Percentiles rank a stretch among this genome's conserved stretches.
These are phyloP conservation scores for Ceyx melanurus DNA, from an alignment of 2,113 vertebrate genomes.

Conservation along the genomic window DNA sequence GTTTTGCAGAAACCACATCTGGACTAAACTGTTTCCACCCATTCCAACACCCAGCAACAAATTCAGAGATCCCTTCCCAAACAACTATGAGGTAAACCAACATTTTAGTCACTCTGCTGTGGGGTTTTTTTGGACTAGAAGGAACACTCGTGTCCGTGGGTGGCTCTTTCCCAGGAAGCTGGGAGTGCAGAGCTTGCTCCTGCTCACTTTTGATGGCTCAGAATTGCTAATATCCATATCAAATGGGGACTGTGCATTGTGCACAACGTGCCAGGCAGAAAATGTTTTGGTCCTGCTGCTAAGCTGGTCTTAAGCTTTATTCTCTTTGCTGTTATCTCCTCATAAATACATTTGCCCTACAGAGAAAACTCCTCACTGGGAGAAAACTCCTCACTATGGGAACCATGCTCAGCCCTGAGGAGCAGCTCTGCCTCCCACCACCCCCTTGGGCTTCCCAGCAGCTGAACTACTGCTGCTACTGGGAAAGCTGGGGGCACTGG, in stretches of 20 bases:
- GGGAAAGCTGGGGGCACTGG: neutral
- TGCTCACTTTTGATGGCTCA: neutral
- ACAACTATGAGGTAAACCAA: conserved; percentile 54
- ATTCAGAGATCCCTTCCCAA: conserved; percentile 43
- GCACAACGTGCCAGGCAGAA: neutral
- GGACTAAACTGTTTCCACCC: conserved; percentile 69
- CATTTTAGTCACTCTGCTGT: neutral
- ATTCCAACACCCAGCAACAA: conserved; percentile 67
- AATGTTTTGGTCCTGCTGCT: neutral
- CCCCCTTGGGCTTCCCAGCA: neutral
- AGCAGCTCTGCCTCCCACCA: neutral
- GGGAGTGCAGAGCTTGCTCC: neutral
- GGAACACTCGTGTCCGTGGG: neutral
- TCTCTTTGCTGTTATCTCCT: neutral
- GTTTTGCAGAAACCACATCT: conserved; percentile 47
- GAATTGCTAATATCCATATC: neutral
- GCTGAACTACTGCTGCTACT: neutral
- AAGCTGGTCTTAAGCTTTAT: conserved; percentile 10
- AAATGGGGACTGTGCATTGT: neutral
- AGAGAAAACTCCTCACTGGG: neutral
- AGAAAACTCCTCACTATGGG: neutral
- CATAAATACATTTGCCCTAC: conserved; percentile 19
- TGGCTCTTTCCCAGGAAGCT: neutral
- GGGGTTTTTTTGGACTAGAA: neutral
- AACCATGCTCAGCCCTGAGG: neutral